Conservation (phyloP, 2,888 invertebrate genomes). For the Gryllus longicercus region DNA sequence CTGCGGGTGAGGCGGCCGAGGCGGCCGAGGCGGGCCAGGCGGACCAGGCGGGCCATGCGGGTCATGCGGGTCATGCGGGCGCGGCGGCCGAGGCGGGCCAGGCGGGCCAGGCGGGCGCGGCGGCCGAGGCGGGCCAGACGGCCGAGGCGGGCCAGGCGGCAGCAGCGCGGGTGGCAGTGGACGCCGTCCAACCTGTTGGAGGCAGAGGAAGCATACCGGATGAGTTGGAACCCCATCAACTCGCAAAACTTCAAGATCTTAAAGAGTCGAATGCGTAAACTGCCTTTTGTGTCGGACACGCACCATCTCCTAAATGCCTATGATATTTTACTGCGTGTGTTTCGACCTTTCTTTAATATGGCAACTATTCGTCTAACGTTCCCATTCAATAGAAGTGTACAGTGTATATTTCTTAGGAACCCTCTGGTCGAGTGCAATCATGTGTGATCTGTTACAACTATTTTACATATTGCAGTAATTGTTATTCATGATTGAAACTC, state of each 20-base stretch:
- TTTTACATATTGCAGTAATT: no score
- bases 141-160: slow-evolving; percentile 59
- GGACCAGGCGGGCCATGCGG: slow-evolving; percentile 37
- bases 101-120: slow-evolving; percentile 38
- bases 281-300: background rate
- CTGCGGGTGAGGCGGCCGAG: slow-evolving; percentile 38
- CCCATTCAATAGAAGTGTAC: background rate
- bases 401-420: slow-evolving; percentile 35
- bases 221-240: slow-evolving; percentile 82
- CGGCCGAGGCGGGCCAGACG: slow-evolving; percentile 54
- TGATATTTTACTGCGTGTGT: no score
- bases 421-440: no score
- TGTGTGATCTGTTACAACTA: no score
- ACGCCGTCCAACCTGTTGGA: slow-evolving; percentile 65
- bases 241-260: slow-evolving; percentile 80
- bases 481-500: no score
- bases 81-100: slow-evolving; percentile 44
- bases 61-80: slow-evolving; percentile 33
- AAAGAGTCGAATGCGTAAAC: slow-evolving; percentile 86
- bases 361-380: no score
- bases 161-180: slow-evolving; percentile 71
- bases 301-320: no score
- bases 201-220: slow-evolving; percentile 59
- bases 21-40: slow-evolving; percentile 49
- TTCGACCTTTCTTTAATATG: no score